Evolutionary conservation across 2,113 vertebrate species (phyloP).

Genomic region (Tragelaphus strepsiceros): DNA sequence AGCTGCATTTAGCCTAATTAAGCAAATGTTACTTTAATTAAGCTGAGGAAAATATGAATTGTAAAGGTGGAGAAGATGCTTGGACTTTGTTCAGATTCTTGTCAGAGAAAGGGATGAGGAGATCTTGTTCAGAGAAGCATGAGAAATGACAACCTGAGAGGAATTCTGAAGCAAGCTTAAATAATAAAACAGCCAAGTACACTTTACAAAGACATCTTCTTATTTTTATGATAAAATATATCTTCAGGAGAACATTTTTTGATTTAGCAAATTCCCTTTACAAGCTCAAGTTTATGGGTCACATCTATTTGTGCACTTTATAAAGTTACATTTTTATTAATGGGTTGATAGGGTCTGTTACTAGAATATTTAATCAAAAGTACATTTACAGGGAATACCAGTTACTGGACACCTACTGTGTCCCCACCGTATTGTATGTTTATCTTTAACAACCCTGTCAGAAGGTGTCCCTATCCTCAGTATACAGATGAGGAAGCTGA

Average conservation of each 20-base stretch:
- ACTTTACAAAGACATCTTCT: background rate
- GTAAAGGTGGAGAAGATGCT: background rate
- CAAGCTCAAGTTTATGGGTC: background rate
- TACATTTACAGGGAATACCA: background rate
- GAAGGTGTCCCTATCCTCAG: background rate
- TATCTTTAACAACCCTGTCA: background rate
- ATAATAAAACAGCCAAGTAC: background rate
- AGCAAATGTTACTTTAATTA: background rate
- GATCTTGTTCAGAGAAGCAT: background rate
- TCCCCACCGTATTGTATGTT: background rate
- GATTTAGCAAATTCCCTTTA: background rate
- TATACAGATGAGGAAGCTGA: background rate
- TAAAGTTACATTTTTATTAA: background rate
- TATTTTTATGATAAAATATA: background rate
- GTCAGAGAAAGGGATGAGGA: background rate
- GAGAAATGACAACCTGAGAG: background rate
- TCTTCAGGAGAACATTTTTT: background rate
- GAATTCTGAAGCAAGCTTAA: background rate
- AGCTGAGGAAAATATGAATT: background rate
- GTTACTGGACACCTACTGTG: background rate
- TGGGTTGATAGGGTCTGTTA: background rate
- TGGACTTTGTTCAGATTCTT: background rate
- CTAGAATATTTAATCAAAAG: background rate
- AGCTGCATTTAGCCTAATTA: background rate
- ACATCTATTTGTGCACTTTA: background rate